Percentiles rank a stretch among this genome's conserved stretches.
These are phyloP conservation scores for Spea hammondii DNA, from an alignment of 2,797 vertebrate species.

Conservation along the genomic window DNA sequence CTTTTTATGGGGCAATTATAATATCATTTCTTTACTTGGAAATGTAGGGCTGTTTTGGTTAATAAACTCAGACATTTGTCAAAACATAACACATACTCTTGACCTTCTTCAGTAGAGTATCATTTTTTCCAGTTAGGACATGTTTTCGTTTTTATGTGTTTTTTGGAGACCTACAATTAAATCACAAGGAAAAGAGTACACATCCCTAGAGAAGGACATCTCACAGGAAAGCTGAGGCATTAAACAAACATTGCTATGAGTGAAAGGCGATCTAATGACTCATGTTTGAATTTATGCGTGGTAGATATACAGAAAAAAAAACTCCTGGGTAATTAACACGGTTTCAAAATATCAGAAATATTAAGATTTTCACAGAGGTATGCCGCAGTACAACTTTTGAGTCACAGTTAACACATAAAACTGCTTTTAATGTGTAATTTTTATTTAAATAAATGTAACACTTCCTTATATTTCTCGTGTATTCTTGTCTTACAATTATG, in stretches of 20 bases:
- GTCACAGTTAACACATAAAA: too few species aligned
- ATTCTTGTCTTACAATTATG: too few species aligned
- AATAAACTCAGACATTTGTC: conserved; percentile 37
- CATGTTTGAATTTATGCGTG: conserved; percentile 37
- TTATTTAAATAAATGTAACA: too few species aligned
- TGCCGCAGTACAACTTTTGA: too few species aligned
- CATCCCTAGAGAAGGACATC: neutral
- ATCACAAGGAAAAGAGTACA: conserved; percentile 42
- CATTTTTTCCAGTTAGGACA: conserved; percentile 43
- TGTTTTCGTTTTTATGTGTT: conserved; percentile 57
- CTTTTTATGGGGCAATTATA: conserved; percentile 10
- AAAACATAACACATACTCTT: conserved; percentile 39
- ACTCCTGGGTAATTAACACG: conserved; percentile 25
- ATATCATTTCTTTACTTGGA: conserved; percentile 35
- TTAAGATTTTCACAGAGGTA: too few species aligned
- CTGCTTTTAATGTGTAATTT: too few species aligned
- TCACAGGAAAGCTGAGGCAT: conserved; percentile 37
- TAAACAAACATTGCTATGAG: conserved; percentile 47
- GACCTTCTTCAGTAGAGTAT: conserved; percentile 50
- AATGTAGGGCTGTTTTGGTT: conserved; percentile 35
- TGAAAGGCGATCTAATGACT: conserved; percentile 42
- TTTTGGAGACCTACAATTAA: conserved; percentile 51
- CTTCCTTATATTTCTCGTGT: too few species aligned
- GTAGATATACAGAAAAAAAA: conserved; percentile 21
- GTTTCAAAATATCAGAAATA: neutral